phyloP scores from a whole-genome alignment of 2,888 invertebrate species.

The Oligia latruncula region DNA sequence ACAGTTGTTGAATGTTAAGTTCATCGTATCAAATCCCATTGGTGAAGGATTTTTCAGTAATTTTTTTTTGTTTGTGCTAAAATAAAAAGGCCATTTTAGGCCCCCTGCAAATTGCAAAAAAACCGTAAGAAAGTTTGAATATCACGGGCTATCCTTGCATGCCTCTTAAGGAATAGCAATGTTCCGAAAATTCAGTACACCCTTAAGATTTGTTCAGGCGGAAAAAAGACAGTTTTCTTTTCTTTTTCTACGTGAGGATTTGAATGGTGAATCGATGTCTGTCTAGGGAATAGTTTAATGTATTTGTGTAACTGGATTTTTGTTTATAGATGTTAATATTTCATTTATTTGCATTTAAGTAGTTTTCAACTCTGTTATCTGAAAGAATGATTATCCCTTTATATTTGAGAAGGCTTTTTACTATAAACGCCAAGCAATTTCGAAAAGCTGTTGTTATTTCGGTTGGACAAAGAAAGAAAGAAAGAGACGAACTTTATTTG shows the following conservation, averaged over 20 bases:
- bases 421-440: not conserved
- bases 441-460: not conserved
- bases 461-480: not conserved
- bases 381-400: not conserved
- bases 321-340: not conserved
- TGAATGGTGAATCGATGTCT: conserved; percentile 33
- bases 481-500: too few relatives aligned
- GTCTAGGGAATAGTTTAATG: conserved; percentile 25
- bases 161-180: conserved; percentile 14
- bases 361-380: not conserved
- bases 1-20: too few relatives aligned
- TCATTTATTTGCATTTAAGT: not conserved
- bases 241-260: conserved; percentile 37
- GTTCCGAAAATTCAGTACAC: conserved; percentile 49
- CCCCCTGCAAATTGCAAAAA: too few relatives aligned
- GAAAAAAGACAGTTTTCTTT: conserved; percentile 45
- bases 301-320: conserved; percentile 37
- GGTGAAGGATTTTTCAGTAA: too few relatives aligned
- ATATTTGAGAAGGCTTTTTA: not conserved
- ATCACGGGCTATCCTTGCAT: not conserved
- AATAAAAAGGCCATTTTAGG: too few relatives aligned
- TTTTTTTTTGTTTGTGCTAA: too few relatives aligned
- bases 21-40: too few relatives aligned
- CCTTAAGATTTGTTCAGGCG: conserved; percentile 57
- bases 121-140: not conserved